phyloP scores from a whole-genome alignment of 1,140 invertebrate genomes.

The Drosophila tropicalis region DNA sequence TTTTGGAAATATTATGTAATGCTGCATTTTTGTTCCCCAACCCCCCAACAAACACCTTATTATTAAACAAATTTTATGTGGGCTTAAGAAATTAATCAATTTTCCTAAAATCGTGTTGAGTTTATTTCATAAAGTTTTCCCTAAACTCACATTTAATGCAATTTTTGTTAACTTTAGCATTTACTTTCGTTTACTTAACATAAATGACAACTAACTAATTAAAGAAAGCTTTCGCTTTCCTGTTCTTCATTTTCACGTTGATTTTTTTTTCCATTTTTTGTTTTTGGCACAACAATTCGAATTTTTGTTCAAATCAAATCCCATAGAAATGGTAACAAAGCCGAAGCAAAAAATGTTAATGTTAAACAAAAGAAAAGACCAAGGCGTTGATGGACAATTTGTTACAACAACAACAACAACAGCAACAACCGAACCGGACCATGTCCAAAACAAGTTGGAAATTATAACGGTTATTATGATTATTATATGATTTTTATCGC shows the following conservation, averaged over 20 bases:
- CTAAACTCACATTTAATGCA: neutral
- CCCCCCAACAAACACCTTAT: neutral
- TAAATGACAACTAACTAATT: neutral
- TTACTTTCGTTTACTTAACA: neutral
- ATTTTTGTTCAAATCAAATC: conserved; percentile 13
- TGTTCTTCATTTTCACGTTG: conserved; percentile 17
- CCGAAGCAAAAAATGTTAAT: neutral
- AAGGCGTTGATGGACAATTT: conserved; percentile 75
- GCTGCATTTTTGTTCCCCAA: neutral
- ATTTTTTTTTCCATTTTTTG: conserved; percentile 18
- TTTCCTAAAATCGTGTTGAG: no score
- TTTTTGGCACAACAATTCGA: conserved; percentile 15
- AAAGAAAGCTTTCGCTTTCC: conserved; percentile 27
- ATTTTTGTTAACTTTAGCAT: no score
- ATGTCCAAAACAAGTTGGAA: conserved; percentile 54
- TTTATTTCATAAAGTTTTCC: neutral
- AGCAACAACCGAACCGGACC: conserved; percentile 30
- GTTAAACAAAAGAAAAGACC: conserved; percentile 41
- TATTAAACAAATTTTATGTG: no score
- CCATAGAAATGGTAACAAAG: conserved; percentile 23
- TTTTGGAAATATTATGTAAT: neutral
- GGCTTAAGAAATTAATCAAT: no score
- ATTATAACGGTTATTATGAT: conserved; percentile 69
- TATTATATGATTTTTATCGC: conserved; percentile 66
- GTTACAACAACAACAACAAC: conserved; percentile 54